These are phyloP conservation scores for Hipposideros armiger DNA, from an alignment of 2,113 vertebrate species.

Conservation along the genomic window DNA sequence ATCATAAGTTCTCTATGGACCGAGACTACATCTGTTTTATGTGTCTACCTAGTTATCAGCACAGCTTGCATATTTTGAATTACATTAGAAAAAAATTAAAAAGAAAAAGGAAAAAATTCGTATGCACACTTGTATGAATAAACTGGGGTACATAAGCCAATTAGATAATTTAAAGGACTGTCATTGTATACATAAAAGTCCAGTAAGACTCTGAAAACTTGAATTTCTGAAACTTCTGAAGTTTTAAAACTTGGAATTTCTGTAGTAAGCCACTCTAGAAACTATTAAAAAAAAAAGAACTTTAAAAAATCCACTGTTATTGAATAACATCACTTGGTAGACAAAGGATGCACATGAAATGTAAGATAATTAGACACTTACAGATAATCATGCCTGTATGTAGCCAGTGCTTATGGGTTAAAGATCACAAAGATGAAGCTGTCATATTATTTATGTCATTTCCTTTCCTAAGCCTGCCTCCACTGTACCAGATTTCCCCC, in stretches of 20 bases:
- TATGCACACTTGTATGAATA: background rate
- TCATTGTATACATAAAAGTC: background rate
- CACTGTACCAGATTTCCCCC: slow-evolving; percentile 5
- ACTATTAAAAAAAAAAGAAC: slow-evolving; percentile 1
- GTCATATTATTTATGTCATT: slow-evolving; percentile 65
- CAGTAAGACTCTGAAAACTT: background rate
- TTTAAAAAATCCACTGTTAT: background rate
- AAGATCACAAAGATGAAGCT: slow-evolving; percentile 66
- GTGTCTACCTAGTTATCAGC: background rate
- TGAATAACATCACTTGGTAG: slow-evolving; percentile 52
- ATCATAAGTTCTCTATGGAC: background rate
- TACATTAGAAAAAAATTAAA: slow-evolving; percentile 47
- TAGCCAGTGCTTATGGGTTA: slow-evolving; percentile 46
- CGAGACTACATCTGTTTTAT: slow-evolving; percentile 18
- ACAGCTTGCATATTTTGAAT: slow-evolving; percentile 19
- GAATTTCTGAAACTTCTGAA: background rate
- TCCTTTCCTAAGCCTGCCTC: slow-evolving; percentile 61
- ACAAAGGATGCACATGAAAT: slow-evolving; percentile 27
- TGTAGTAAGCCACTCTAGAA: slow-evolving; percentile 46
- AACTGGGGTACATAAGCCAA: background rate
- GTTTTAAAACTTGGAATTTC: slow-evolving; percentile 2
- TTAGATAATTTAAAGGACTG: background rate
- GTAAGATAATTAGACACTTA: slow-evolving; percentile 28
- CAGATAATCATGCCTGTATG: background rate
- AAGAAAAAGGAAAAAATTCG: slow-evolving; percentile 27